Conservation (phyloP, 2,797 vertebrate genomes). For the Erithacus rubecula region DNA sequence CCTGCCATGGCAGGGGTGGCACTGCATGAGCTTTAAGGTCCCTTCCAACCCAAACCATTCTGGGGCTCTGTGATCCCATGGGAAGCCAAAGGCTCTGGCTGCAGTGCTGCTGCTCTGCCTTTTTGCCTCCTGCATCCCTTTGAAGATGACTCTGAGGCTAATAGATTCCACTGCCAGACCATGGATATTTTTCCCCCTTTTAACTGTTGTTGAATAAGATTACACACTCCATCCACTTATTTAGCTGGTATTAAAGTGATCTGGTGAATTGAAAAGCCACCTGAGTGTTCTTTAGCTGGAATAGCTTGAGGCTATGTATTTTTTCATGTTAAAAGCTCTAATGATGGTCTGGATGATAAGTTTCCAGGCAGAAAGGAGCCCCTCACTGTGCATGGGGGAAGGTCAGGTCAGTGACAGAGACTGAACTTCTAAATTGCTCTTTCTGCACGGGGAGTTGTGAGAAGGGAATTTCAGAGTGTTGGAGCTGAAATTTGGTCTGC, state of each 20-base stretch:
- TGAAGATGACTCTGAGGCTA: conserved; percentile 6
- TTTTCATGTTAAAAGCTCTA: conserved; percentile 62
- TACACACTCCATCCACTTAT: conserved; percentile 1
- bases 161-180: neutral
- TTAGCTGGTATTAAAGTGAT: conserved; percentile 48
- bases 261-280: conserved; percentile 43
- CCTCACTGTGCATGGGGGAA: neutral
- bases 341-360: conserved; percentile 52
- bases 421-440: conserved; percentile 48
- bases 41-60: neutral
- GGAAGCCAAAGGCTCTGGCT: neutral
- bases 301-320: conserved; percentile 40
- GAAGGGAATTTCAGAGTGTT: conserved; percentile 14
- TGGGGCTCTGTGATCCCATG: neutral
- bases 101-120: neutral
- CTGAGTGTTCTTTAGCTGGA: conserved; percentile 50
- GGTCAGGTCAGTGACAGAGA: conserved; percentile 45
- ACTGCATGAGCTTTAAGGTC: neutral
- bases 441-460: conserved; percentile 24
- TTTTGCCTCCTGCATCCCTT: neutral
- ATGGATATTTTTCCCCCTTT: conserved; percentile 1
- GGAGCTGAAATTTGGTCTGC: neutral
- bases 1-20: neutral
- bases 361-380: conserved; percentile 42
- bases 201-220: conserved; percentile 50